These are phyloP conservation scores for Tyria jacobaeae DNA, from an alignment of 2,888 invertebrate species.

Conservation along the genomic window DNA sequence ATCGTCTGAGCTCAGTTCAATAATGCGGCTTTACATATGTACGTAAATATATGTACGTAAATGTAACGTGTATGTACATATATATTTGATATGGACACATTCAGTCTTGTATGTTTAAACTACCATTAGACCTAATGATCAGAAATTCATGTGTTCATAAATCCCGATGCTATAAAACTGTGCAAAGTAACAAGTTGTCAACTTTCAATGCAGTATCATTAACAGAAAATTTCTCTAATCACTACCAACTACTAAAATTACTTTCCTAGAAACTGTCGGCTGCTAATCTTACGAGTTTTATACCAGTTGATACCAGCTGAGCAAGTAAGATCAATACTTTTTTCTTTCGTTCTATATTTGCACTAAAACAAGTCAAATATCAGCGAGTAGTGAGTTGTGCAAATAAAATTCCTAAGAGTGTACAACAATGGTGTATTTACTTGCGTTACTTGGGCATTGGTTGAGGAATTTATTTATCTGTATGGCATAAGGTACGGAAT, in stretches of 20 bases:
- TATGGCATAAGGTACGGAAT: constrained; percentile 49
- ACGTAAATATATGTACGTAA: no score
- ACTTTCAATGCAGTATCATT: constrained; percentile 48
- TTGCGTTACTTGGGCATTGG: constrained; percentile 15
- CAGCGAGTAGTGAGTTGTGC: constrained; percentile 42
- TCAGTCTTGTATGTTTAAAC: neutral
- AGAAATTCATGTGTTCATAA: constrained; percentile 3
- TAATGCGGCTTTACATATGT: no score
- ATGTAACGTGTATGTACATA: no score
- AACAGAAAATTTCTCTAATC: constrained; percentile 46
- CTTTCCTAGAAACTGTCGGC: constrained; percentile 29
- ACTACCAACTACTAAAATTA: constrained; percentile 39
- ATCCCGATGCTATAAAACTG: constrained; percentile 10
- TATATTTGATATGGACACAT: neutral
- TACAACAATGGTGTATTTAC: constrained; percentile 32
- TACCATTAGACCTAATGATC: neutral
- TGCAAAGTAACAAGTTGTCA: constrained; percentile 14
- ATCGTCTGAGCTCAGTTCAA: neutral
- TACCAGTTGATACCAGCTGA: constrained; percentile 11
- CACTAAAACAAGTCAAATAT: constrained; percentile 34
- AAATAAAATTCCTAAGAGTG: constrained; percentile 51
- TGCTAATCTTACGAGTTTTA: constrained; percentile 21
- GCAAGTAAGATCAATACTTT: constrained; percentile 21
- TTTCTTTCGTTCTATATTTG: constrained; percentile 20
- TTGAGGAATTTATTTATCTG: constrained; percentile 32